Evolutionary conservation across 2,888 invertebrate genomes (phyloP), one percentile per base, ranked within the genome.

Genomic region (Hermaeophaga mercurialis): DNA sequence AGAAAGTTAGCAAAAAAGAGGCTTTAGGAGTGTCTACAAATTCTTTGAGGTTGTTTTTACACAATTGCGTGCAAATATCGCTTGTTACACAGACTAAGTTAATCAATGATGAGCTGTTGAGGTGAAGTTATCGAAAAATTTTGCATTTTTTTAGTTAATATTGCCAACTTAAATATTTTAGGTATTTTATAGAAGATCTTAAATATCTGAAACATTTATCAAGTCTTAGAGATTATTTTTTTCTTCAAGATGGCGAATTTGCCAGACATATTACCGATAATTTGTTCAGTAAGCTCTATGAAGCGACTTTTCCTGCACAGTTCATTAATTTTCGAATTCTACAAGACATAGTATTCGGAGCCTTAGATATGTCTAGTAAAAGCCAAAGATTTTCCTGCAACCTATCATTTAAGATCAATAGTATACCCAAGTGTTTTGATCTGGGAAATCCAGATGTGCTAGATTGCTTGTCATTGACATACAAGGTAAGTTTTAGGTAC

Each of bases 201-300:
- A 84, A 87, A 46, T 82, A 88, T 72, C 80, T 90, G 31, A 83
- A 85, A 14, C 90, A 91, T 75, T 80, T 91, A 62, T 83, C 84
- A 38, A 87, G 87, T 73, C 75, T 91, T n/a, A 82, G 89, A 39
- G 86, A 88, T 70, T 91, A 88, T 67, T 91, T 87, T 73, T 90
- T 91, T 66, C 73, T 91, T 17, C 82, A 90, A 80, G 90, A 91
- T 65, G 91, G 91, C 0, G 90, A 91, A 74, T 91, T 91, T 73
- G 86, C 87, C 0, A 83, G 84, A 24, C 85, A 85, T 63, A 84
- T 91, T 11, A 89, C 88, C 26, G 82, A 85, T 45, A 87, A 86
- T 61, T 75, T 91, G 55, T 89, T 89, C 62, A 79, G 82, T 0
- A 85, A 85, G 59, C 73, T 91, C 46, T 85, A 86, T 50, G 81